phyloP scores from a whole-genome alignment of 2,113 vertebrate species.

The Aix galericulata region DNA sequence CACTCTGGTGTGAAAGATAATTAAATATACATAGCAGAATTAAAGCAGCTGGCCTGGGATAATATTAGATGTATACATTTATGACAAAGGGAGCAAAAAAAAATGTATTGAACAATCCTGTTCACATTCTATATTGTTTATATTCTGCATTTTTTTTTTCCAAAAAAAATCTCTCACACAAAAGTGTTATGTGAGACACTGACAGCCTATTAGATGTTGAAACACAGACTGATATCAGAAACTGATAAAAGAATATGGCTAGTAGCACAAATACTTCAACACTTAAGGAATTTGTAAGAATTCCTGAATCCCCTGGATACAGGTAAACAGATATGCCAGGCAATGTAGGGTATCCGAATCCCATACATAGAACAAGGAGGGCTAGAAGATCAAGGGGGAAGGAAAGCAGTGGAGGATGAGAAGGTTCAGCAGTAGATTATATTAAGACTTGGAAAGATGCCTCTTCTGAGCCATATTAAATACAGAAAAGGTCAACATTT shows the following conservation, averaged over 20 bases:
- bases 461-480: conserved; percentile 34
- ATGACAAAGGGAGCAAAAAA: neutral
- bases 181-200: neutral
- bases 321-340: neutral
- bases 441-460: conserved; percentile 60
- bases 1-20: neutral
- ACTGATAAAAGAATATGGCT: neutral
- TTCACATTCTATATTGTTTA: neutral
- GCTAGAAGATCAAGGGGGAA: neutral
- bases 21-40: neutral
- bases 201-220: neutral
- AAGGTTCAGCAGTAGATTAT: conserved; percentile 42
- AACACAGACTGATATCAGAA: neutral
- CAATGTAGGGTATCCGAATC: neutral
- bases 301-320: neutral
- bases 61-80: neutral
- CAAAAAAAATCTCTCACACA: neutral
- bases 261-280: neutral
- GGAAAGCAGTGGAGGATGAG: conserved; percentile 8
- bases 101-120: neutral
- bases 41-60: neutral
- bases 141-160: neutral
- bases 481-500: conserved; percentile 64
- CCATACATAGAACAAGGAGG: neutral
- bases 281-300: conserved; percentile 17